A percentile compares a stretch with the other conserved stretches of the same genome.
These are phyloP conservation scores for Tupaia tana DNA, from an alignment of 2,113 vertebrate genomes.

Conservation along the genomic window DNA sequence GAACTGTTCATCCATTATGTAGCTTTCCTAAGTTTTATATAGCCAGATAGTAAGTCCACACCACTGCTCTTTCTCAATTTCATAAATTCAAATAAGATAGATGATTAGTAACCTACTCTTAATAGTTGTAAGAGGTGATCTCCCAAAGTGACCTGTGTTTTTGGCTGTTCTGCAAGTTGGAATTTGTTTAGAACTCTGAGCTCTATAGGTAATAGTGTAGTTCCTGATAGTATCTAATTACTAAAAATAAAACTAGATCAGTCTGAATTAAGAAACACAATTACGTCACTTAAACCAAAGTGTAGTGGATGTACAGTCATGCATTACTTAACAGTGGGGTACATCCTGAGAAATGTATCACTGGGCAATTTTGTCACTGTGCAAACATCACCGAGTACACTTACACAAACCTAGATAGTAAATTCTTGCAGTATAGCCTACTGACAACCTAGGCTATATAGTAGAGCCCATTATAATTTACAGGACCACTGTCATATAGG, in stretches of 20 bases:
- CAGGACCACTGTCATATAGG: too few species aligned
- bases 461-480: too few species aligned
- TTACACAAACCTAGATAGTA: too few species aligned
- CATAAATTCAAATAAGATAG: conserved; percentile 1
- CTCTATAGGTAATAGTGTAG: background rate
- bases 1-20: background rate
- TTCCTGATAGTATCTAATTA: background rate
- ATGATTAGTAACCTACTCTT: background rate
- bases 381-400: too few species aligned
- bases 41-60: background rate
- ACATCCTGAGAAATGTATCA: too few species aligned
- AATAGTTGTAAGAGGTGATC: background rate
- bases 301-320: background rate
- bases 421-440: too few species aligned
- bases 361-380: too few species aligned
- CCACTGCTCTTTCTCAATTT: background rate
- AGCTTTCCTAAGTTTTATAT: background rate
- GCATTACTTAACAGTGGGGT: too few species aligned
- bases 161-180: background rate
- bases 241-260: background rate
- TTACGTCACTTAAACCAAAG: background rate
- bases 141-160: background rate
- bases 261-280: conserved; percentile 14
- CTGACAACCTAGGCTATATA: too few species aligned
- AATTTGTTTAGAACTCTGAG: background rate